phyloP scores from a whole-genome alignment of 2,888 invertebrate genomes.

The Ophion ellenae region DNA sequence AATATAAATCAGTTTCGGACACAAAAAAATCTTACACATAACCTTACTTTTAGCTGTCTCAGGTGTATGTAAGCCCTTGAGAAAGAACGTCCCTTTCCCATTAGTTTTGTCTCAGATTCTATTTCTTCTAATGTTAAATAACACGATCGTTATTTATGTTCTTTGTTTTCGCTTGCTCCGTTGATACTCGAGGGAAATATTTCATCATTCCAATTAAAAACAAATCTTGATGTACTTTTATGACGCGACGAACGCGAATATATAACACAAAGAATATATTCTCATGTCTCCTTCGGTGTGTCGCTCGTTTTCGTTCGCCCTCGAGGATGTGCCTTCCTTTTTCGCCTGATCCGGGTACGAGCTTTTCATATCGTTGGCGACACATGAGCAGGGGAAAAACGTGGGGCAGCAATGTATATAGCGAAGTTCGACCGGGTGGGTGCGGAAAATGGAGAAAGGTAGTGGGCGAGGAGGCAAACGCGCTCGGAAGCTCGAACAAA shows the following conservation, averaged over 20 bases:
- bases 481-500: slow-evolving; percentile 67
- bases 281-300: slow-evolving; percentile 15
- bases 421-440: slow-evolving; percentile 42
- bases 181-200: too few relatives aligned
- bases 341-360: slow-evolving; percentile 31
- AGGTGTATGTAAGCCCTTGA: too few relatives aligned
- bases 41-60: too few relatives aligned
- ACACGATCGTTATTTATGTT: too few relatives aligned
- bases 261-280: slow-evolving; percentile 26
- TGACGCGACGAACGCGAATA: background rate
- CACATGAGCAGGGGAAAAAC: slow-evolving; percentile 15
- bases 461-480: slow-evolving; percentile 11
- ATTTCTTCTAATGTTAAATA: too few relatives aligned
- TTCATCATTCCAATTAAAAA: background rate
- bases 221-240: background rate
- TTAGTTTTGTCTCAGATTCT: too few relatives aligned
- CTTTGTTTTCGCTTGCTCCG: too few relatives aligned
- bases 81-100: too few relatives aligned
- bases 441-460: slow-evolving; percentile 24
- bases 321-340: slow-evolving; percentile 24
- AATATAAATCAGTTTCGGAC: too few relatives aligned
- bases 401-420: slow-evolving; percentile 23
- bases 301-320: slow-evolving; percentile 41
- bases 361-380: slow-evolving; percentile 50
- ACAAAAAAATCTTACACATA: too few relatives aligned